Evolutionary conservation across 2,888 invertebrate genomes (phyloP).

Genomic region (Lingula anatina): DNA sequence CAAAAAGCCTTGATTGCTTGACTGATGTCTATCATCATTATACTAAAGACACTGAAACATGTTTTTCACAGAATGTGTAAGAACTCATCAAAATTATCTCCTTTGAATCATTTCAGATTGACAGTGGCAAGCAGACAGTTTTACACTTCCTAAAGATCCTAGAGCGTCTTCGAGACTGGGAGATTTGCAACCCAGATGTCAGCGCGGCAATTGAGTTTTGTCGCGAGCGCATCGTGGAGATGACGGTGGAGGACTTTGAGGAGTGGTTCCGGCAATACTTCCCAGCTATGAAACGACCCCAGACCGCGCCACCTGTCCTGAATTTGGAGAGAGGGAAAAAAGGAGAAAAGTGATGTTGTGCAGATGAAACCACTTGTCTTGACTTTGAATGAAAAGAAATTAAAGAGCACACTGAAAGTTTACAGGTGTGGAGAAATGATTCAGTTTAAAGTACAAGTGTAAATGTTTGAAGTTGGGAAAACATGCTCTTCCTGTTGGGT

Average conservation of each 20-base stretch:
- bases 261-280: slow-evolving; percentile 46
- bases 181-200: slow-evolving; percentile 49
- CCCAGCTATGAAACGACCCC: slow-evolving; percentile 38
- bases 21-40: too few species aligned
- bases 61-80: too few species aligned
- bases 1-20: too few species aligned
- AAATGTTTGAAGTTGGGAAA: too few species aligned
- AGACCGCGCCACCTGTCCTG: slow-evolving; percentile 31
- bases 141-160: slow-evolving; percentile 47
- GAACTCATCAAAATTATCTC: too few species aligned
- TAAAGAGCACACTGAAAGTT: too few species aligned
- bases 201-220: slow-evolving; percentile 49
- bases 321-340: slow-evolving; percentile 1
- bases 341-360: neutral
- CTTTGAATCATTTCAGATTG: slow-evolving; percentile 27
- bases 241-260: slow-evolving; percentile 48
- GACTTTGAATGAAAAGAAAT: too few species aligned
- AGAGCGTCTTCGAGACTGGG: slow-evolving; percentile 44
- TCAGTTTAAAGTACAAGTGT: too few species aligned
- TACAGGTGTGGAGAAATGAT: too few species aligned
- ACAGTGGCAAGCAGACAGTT: slow-evolving; percentile 44
- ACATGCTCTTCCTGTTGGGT: too few species aligned
- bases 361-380: too few species aligned
- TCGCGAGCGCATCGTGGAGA: slow-evolving; percentile 45
- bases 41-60: too few species aligned